Evolutionary conservation across 2,113 vertebrate genomes (phyloP).

Genomic region (Dasypus novemcinctus): DNA sequence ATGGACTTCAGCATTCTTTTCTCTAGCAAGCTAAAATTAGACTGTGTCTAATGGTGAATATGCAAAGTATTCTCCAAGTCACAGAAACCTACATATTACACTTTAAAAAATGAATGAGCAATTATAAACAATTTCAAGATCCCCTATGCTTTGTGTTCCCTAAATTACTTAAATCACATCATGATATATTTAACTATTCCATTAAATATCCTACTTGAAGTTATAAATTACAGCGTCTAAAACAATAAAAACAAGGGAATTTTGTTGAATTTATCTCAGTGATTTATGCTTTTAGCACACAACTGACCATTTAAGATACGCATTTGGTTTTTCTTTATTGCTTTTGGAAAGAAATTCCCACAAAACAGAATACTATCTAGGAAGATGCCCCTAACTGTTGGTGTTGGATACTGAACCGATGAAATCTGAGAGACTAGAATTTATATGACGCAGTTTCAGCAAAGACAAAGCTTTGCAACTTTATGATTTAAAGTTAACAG

Average conservation of each 20-base stretch:
- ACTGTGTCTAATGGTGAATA: neutral
- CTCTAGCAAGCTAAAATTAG: slow-evolving; percentile 34
- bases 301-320: slow-evolving; percentile 48
- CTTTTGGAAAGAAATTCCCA: neutral
- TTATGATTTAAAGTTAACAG: slow-evolving; percentile 24
- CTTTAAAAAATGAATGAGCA: slow-evolving; percentile 53
- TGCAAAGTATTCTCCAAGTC: neutral
- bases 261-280: slow-evolving; percentile 52
- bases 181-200: slow-evolving; percentile 46
- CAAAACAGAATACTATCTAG: neutral
- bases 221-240: slow-evolving; percentile 59
- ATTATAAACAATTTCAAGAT: slow-evolving; percentile 28
- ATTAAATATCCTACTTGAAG: neutral
- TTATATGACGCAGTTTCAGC: neutral
- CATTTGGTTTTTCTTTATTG: slow-evolving; percentile 43
- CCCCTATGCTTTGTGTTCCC: neutral
- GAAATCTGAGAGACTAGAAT: slow-evolving; percentile 1
- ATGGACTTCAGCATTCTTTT: neutral
- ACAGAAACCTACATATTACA: neutral
- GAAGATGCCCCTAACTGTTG: neutral
- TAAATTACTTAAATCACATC: slow-evolving; percentile 32
- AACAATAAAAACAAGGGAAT: slow-evolving; percentile 46
- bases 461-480: neutral
- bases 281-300: slow-evolving; percentile 34
- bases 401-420: neutral